Conservation (phyloP, 1,140 invertebrate species). For the Rhizoglyphus robini region DNA sequence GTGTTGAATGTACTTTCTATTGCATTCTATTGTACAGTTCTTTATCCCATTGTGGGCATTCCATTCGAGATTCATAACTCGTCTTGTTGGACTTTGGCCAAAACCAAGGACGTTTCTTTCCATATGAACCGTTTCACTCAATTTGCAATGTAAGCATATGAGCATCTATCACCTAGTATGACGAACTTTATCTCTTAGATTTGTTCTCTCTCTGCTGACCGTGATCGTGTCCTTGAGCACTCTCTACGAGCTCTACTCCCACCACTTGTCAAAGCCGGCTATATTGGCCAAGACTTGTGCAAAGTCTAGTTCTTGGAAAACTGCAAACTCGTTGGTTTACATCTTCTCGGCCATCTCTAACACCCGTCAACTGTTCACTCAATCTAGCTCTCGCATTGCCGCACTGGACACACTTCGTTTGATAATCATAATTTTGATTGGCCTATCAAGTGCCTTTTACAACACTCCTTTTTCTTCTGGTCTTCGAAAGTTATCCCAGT, state of each 20-base stretch:
- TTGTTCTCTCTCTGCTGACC: not conserved
- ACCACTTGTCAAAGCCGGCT: not conserved
- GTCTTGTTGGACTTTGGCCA: slow-evolving; percentile 3
- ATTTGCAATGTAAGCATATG: slow-evolving; percentile 9
- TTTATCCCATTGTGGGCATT: slow-evolving; percentile 4
- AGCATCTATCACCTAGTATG: not conserved
- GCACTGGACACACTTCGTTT: not conserved
- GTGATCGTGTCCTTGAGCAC: not conserved
- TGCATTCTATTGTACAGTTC: not conserved
- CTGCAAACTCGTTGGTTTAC: not conserved
- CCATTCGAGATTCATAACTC: slow-evolving; percentile 8
- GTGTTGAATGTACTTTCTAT: not conserved
- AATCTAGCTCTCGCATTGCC: not conserved
- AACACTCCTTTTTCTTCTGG: not conserved
- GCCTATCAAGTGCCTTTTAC: not conserved
- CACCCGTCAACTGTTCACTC: not conserved
- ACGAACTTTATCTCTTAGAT: not conserved
- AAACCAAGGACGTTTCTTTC: not conserved
- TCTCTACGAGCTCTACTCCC: not conserved
- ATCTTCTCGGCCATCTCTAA: not conserved
- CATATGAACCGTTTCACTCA: not conserved
- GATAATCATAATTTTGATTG: not conserved
- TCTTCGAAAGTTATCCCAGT: not conserved
- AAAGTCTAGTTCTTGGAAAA: too few relatives aligned
- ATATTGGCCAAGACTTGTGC: not conserved